Base-by-base conservation (phyloP, 2,888 invertebrate genomes). In the Spilosoma lubricipeda region DNA sequence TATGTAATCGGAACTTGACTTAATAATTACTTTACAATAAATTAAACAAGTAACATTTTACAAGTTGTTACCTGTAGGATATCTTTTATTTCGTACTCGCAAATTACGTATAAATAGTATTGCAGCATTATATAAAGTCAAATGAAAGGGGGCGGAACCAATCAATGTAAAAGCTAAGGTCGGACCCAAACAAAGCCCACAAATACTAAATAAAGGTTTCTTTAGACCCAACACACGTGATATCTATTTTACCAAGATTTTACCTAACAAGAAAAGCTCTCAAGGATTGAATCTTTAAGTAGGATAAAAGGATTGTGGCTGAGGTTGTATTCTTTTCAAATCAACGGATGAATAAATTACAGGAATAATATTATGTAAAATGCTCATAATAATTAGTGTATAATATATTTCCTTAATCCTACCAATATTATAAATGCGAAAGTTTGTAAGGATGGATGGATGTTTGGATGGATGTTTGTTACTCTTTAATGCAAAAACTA, bases 161-260 rank as follows among this genome's bases (percentile, higher is more conserved):
- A 93, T 93, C 91, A 92, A 86, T 83, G 86, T 90, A 87, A 93
- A 91, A 92, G 92, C 89, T 86, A 82, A 87, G 87, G 87, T 86
- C 87, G 88, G 86, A 88, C 90, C 89, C 85, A 85, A 86, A 87
- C 86, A 86, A 84, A 82, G 83, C 86, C 82, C 83, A 82, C 82
- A 84, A 87, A 86, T 85, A 85, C 87, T 87, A 90, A 89, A 91
- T 87, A 88, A 87, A 88, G 84, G 84, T 85, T 86, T 84, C 82
- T 87, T 86, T 87, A 83, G 82, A 85, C 84, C 83, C 86, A 87
- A 87, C 81, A 84, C 82, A 84, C 86, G 83, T 81, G 78, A 78
- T 77, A 74, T 83, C 80, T 77, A 66, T 78, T 85, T 77, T 72
- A 74, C 69, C 76, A 73, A 74, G 70, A 67, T 80, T 85, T 84